Conservation (phyloP, 2,888 invertebrate species). For the Cephus runcator region DNA sequence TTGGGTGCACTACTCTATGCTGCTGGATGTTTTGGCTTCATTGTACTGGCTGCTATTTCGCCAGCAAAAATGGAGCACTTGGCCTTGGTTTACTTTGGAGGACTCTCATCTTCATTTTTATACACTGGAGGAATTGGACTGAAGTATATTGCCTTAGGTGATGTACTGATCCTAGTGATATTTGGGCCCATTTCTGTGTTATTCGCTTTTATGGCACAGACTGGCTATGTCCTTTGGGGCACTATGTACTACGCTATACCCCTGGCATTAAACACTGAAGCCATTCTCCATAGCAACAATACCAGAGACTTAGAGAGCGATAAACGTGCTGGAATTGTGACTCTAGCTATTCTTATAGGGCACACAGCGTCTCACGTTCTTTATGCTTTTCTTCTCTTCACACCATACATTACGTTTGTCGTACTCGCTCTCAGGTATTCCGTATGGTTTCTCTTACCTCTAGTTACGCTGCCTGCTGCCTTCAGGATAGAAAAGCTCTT, state of each 20-base stretch:
- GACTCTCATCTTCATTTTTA: conserved; percentile 93
- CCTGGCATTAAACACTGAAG: conserved; percentile 92
- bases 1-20: conserved; percentile 90
- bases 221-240: conserved; percentile 89
- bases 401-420: conserved; percentile 90
- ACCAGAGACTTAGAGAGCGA: conserved; percentile 92
- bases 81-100: conserved; percentile 94
- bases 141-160: conserved; percentile 95
- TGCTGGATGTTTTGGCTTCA: conserved; percentile 86
- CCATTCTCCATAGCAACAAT: conserved; percentile 95
- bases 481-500: conserved; percentile 92
- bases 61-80: conserved; percentile 95
- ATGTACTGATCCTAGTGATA: conserved; percentile 89
- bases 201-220: conserved; percentile 93
- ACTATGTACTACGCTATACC: conserved; percentile 95
- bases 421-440: conserved; percentile 87
- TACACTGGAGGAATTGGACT: conserved; percentile 96
- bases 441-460: conserved; percentile 88
- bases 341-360: conserved; percentile 93
- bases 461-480: conserved; percentile 87
- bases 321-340: conserved; percentile 90
- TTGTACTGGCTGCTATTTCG: conserved; percentile 80
- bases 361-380: conserved; percentile 90
- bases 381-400: conserved; percentile 89
- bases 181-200: conserved; percentile 95